Conservation (phyloP, 2,113 vertebrate genomes). For the Desmodus rotundus region DNA sequence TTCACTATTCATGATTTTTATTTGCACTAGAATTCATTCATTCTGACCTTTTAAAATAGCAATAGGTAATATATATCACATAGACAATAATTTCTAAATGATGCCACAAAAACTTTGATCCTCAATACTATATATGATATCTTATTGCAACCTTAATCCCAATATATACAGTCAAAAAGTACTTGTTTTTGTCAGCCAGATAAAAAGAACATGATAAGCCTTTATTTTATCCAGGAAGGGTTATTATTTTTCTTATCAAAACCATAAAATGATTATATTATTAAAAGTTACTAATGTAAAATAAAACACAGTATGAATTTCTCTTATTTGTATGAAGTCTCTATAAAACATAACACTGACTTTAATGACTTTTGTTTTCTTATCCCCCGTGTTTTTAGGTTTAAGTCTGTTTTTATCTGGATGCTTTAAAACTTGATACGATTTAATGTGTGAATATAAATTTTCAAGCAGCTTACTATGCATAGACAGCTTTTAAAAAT, state of each 20-base stretch:
- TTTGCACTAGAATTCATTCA: background rate
- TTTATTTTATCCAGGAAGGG: background rate
- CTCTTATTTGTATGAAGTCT: background rate
- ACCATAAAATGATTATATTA: background rate
- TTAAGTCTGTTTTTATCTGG: background rate
- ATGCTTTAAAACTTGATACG: constrained; percentile 47
- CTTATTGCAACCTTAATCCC: background rate
- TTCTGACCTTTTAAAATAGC: background rate
- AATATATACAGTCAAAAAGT: background rate
- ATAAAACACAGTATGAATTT: background rate
- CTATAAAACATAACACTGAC: background rate
- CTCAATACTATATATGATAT: background rate
- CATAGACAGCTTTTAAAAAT: constrained; percentile 79
- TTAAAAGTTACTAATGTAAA: background rate
- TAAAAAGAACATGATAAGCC: background rate
- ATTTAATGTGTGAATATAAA: constrained; percentile 68
- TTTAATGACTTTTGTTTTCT: background rate
- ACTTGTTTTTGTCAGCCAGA: background rate
- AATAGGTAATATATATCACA: background rate
- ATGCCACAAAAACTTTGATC: background rate
- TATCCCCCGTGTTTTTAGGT: constrained; percentile 37
- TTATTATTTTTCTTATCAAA: background rate
- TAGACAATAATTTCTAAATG: background rate
- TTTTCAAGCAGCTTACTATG: constrained; percentile 76
- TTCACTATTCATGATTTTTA: background rate